Evolutionary conservation across 2,888 invertebrate species (phyloP).

Genomic region (Liodrosophila aerea): DNA sequence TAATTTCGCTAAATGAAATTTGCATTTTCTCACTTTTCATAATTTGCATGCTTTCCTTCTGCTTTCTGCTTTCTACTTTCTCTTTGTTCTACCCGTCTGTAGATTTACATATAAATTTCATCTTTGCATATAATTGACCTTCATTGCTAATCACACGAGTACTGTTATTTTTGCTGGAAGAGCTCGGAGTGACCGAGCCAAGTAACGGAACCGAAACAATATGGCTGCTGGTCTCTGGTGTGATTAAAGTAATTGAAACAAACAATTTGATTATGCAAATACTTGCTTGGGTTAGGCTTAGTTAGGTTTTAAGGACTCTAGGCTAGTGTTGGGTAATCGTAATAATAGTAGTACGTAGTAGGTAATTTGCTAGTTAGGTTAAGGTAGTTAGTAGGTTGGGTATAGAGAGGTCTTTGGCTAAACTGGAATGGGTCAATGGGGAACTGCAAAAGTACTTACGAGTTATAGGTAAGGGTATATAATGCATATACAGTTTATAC

Average conservation of each 20-base stretch:
- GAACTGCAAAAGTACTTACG: conserved; percentile 27
- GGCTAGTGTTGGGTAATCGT: conserved; percentile 41
- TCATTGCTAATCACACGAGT: conserved; percentile 76
- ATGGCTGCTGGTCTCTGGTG: conserved; percentile 27
- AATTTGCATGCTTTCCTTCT: background rate
- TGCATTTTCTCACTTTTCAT: conserved; percentile 1
- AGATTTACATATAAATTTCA: conserved; percentile 65
- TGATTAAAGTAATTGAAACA: conserved; percentile 48
- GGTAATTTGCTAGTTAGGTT: conserved; percentile 24
- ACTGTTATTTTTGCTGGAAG: conserved; percentile 40
- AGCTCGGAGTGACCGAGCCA: background rate
- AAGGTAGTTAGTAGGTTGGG: conserved; percentile 65
- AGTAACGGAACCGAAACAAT: conserved; percentile 32
- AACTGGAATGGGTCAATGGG: conserved; percentile 23
- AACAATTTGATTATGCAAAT: conserved; percentile 47
- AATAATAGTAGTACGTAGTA: conserved; percentile 34
- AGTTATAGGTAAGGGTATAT: conserved; percentile 18
- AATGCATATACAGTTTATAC: conserved; percentile 16
- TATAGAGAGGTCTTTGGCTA: conserved; percentile 48
- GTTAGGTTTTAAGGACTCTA: conserved; percentile 36
- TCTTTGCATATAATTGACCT: conserved; percentile 74
- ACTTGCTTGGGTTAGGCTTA: conserved; percentile 24
- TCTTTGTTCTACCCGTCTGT: conserved; percentile 12
- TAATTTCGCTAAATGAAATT: conserved; percentile 1
- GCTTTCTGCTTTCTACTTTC: conserved; percentile 2